Base-by-base conservation (phyloP, 2,888 invertebrate genomes). In the Abrostola triplasia region DNA sequence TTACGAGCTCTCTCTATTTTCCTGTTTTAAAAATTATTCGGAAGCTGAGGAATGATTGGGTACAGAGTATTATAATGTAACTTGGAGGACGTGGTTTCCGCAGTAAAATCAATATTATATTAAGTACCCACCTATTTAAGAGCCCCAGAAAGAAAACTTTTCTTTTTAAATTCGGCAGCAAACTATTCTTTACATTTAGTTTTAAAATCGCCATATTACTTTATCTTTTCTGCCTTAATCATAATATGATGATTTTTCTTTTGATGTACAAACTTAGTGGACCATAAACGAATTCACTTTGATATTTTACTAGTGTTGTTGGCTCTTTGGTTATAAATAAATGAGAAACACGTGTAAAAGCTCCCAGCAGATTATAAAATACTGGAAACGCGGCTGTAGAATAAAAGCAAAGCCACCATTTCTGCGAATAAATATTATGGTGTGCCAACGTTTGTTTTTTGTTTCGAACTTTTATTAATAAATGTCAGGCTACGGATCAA, bases 151-250 rank as follows among this genome's bases (percentile, higher is more conserved):
- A n/a, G n/a, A n/a, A n/a, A n/a, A n/a, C n/a, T n/a, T n/a, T n/a
- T n/a, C n/a, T n/a, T n/a, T n/a, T n/a, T n/a, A n/a, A n/a, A n/a
- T n/a, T n/a, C n/a, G n/a, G n/a, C n/a, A n/a, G 24, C 1, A 24
- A 4, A 24, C 24, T n/a, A n/a, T n/a, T n/a, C n/a, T 24, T 24
- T 4, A 24, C 24, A 2, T 24, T 24, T 24, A 24, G 4, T 24
- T 24, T 24, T 4, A 24, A 24, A 24, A 24, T 24, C 24, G 24
- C 4, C 1, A 24, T 2, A 2, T 24, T 24, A 1, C 24, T 24
- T 4, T 4, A 24, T 2, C 24, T 24, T n/a, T n/a, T 2, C 24
- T 24, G 52, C 52, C 13, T 37, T 57, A 54, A 63, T 67, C 36
- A 41, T 55, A 61, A 67, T 67, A 36, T 8, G 1, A 24, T 24